phyloP scores from a whole-genome alignment of 1,140 invertebrate species.

The Drosophila oshimai region DNA sequence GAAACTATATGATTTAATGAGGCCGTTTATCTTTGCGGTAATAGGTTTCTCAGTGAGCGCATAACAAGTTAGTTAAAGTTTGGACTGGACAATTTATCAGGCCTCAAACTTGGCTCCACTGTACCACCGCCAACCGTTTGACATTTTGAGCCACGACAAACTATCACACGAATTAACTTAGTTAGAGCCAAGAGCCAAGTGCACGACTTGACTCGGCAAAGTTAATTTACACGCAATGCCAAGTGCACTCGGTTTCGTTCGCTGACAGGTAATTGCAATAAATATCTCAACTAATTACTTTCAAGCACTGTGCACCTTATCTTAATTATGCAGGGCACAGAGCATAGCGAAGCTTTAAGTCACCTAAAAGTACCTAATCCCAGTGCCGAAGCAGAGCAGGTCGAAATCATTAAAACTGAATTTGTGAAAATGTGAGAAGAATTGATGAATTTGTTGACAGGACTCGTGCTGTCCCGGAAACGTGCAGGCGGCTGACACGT shows the following conservation, averaged over 20 bases:
- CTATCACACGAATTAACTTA: constrained; percentile 69
- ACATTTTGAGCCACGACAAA: constrained; percentile 52
- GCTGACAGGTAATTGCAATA: constrained; percentile 77
- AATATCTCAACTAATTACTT: constrained; percentile 73
- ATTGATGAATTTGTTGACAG: constrained; percentile 73
- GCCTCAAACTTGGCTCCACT: constrained; percentile 26
- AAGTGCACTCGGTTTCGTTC: constrained; percentile 32
- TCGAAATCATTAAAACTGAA: constrained; percentile 32
- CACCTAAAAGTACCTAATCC: background rate
- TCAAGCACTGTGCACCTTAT: constrained; percentile 65
- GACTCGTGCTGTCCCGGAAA: constrained; percentile 37
- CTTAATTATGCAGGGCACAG: constrained; percentile 51
- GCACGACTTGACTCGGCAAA: constrained; percentile 48
- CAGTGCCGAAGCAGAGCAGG: background rate
- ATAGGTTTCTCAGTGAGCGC: background rate
- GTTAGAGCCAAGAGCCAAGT: constrained; percentile 55
- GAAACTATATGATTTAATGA: constrained; percentile 50
- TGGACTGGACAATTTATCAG: constrained; percentile 11
- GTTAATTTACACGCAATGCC: constrained; percentile 50
- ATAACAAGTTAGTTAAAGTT: constrained; percentile 36
- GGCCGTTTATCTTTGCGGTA: constrained; percentile 28
- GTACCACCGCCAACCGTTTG: constrained; percentile 36
- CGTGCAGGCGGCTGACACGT: background rate
- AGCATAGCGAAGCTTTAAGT: constrained; percentile 1
- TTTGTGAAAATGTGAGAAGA: constrained; percentile 25